Evolutionary conservation across 2,113 vertebrate species (phyloP), one percentile per base, ranked within the genome.

Genomic region (Hippolais icterina): DNA sequence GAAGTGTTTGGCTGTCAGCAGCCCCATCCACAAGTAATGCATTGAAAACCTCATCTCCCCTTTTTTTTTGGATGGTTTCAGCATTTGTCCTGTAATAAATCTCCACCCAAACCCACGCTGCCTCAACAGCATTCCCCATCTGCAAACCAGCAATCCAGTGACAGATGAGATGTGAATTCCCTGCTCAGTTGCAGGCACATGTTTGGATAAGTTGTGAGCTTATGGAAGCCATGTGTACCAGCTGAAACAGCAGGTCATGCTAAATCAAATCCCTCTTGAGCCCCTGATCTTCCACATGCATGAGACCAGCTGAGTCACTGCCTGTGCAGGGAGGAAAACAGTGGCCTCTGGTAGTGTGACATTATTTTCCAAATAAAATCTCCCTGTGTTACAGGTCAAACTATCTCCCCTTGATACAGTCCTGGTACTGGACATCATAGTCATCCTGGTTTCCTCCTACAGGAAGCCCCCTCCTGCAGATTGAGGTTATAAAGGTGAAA

Each of bases 281-380:
- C 47, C 60, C 50, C 54, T 78, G 72, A 95, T 92, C 87, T 93
- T 83, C 87, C 78, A 83, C 68, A n/a, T 35, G 42, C 35, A 15
- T 53, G 56, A 87, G 59, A 93, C 27, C 83, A 95, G 81, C 65
- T 92, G 83, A 94, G 84, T 94, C 92, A 93, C 37, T 44, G 78
- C 71, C 78, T 83, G 22, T 28, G 79, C 75, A 87, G 54, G 66
- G 65, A 65, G 27, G 44, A 35, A 83, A 92, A 47, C 33, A 65
- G 8, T 77, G 50, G 47, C 53, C 35, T 22, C 74, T 12, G 4
- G 21, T 35, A 70, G 21, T 59, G 25, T 61, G 71, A 39, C 16
- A 87, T 0, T 9, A 63, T 54, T 77, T 76, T 76, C 29, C 37
- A 77, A 65, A 50, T 24, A 46, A 94, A 91, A 46, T 23, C 61